Percentiles rank a stretch among this genome's conserved stretches.
These are phyloP conservation scores for Protonemura montana DNA, from an alignment of 2,888 invertebrate species.

Conservation along the genomic window DNA sequence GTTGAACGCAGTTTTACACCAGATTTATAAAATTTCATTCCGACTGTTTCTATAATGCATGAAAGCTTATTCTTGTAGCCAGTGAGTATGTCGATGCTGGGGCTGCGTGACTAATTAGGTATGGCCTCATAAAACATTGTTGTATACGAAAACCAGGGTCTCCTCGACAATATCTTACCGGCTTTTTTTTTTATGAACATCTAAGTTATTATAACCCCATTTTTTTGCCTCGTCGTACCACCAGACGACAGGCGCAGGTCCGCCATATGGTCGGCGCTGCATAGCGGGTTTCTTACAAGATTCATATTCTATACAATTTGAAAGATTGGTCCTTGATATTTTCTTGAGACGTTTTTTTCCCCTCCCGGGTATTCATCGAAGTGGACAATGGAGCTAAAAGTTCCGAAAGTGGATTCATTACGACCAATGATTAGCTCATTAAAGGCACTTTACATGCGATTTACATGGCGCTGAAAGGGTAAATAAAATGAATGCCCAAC, in stretches of 20 bases:
- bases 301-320: not conserved
- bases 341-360: not conserved
- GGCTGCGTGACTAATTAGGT: constrained; percentile 34
- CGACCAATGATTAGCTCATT: not conserved
- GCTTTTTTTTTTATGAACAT: constrained; percentile 35
- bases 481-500: not conserved
- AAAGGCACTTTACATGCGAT: not conserved
- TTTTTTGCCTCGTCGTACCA: not conserved
- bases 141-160: constrained; percentile 4
- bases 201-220: not conserved
- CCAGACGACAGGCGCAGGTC: not conserved
- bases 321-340: not conserved
- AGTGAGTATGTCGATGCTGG: not conserved
- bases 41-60: constrained; percentile 13
- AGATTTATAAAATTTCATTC: constrained; percentile 33
- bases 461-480: not conserved
- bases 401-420: constrained; percentile 2
- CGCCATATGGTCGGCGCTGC: constrained; percentile 1
- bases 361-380: not conserved
- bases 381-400: not conserved
- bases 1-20: not conserved
- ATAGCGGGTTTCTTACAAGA: not conserved
- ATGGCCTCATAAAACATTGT: constrained; percentile 32
- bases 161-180: constrained; percentile 31
- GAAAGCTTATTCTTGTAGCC: not conserved